Conservation (phyloP, 2,113 vertebrate species). For the Elanoides forficatus region DNA sequence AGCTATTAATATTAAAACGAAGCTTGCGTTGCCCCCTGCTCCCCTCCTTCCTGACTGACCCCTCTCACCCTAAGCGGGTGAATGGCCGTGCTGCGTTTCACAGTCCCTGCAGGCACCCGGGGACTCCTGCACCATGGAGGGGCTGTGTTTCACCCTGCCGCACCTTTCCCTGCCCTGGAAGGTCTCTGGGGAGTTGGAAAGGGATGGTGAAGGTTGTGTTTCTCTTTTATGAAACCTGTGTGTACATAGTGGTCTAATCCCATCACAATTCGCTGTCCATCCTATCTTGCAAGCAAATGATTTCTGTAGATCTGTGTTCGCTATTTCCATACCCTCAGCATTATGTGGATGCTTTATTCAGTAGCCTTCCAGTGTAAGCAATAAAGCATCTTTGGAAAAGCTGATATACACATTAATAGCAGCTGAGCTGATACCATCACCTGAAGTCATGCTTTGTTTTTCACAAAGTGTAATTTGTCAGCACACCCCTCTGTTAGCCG, state of each 20-base stretch:
- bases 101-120: accelerated
- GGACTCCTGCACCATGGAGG: no score
- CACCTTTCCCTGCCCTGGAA: neutral
- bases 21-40: neutral
- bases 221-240: neutral
- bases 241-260: neutral
- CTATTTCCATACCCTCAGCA: neutral
- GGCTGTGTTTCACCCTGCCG: accelerated
- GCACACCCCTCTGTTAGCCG: neutral
- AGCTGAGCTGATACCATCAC: neutral
- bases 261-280: accelerated
- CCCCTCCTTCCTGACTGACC: accelerated
- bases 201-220: neutral
- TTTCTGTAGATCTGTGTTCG: neutral
- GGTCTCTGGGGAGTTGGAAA: neutral
- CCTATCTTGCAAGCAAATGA: neutral
- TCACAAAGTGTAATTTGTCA: neutral
- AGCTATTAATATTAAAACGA: neutral
- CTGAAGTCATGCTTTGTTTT: neutral
- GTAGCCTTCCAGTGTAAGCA: neutral
- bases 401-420: neutral
- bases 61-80: accelerated
- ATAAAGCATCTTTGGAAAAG: neutral
- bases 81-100: accelerated
- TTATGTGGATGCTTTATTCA: neutral